A percentile compares a stretch with the other conserved stretches of the same genome.
phyloP scores from a whole-genome alignment of 1,140 invertebrate genomes.

The Adelges cooleyi region DNA sequence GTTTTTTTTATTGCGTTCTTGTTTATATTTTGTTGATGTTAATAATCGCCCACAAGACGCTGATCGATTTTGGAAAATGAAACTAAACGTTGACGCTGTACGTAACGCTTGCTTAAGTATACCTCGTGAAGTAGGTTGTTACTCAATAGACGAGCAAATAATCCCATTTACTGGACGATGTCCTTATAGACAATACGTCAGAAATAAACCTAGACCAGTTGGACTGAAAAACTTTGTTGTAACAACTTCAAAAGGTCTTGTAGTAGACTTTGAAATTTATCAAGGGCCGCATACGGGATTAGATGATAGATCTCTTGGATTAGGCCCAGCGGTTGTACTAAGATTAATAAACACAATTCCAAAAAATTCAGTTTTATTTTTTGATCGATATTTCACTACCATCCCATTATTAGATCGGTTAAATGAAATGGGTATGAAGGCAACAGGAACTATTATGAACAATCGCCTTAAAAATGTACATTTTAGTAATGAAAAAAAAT shows the following conservation, averaged over 20 bases:
- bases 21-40: constrained; percentile 35
- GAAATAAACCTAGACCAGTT: constrained; percentile 36
- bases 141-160: constrained; percentile 40
- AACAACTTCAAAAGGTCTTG: constrained; percentile 36
- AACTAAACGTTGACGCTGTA: constrained; percentile 35
- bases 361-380: neutral
- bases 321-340: neutral
- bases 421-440: neutral
- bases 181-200: constrained; percentile 35
- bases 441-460: neutral
- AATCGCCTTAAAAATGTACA: neutral
- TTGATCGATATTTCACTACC: constrained; percentile 7
- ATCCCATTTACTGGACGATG: constrained; percentile 39
- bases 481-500: constrained; percentile 31
- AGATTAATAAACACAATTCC: constrained; percentile 9
- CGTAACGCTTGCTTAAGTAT: constrained; percentile 35
- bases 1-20: constrained; percentile 34
- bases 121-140: constrained; percentile 33
- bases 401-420: neutral
- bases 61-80: constrained; percentile 36
- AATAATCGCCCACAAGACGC: constrained; percentile 33
- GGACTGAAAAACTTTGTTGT: constrained; percentile 39
- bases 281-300: constrained; percentile 13
- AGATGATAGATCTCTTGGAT: constrained; percentile 5
- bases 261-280: constrained; percentile 39